Evolutionary conservation across 2,888 invertebrate genomes (phyloP), one percentile per base, ranked within the genome.

Genomic region (Seira musarum): DNA sequence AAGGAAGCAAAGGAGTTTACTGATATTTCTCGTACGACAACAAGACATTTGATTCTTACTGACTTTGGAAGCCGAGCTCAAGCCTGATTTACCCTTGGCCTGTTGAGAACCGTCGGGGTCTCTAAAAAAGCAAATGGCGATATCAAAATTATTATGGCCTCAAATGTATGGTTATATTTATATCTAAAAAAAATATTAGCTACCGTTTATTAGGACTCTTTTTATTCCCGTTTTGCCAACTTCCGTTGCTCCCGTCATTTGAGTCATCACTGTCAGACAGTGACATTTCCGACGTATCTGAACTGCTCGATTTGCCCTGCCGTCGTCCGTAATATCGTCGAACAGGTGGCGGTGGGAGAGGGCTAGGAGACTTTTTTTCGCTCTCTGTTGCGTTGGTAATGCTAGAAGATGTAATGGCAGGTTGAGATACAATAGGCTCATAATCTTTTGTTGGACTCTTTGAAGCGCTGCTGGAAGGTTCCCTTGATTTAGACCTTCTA

Each of bases 11-110:
- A 65, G 13, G 25, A 15, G 19, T 46, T 30, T 21, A 22, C 21
- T 68, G 19, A 21, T 49, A 21, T 61, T 35, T 57, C 40, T 40
- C 40, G 13, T 40, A 40, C 6, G 40, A 6, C 13, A 40, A 60
- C 66, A 63, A 46, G 61, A 61, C 63, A 61, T 72, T 73, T 92
- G 93, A 94, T 96, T 96, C 97, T 97, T 97, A 97, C 97, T 97
- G 97, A 97, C 97, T 97, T 97, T 97, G 96, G 93, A 70, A 68
- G 85, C 79, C 74, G 80, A 76, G 84, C 79, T 82, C 77, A 70
- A 63, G 81, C 75, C 82, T 81, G 82, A 70, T 83, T 85, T 85
- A 84, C 83, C 83, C 82, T 82, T 84, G 74, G 80, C 25, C 25
- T 57, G 64, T n/a, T 69, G 66, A 68, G 66, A 73, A 63, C 71